Evolutionary conservation across 1,140 invertebrate species (phyloP).

Genomic region (Psix sp.): DNA sequence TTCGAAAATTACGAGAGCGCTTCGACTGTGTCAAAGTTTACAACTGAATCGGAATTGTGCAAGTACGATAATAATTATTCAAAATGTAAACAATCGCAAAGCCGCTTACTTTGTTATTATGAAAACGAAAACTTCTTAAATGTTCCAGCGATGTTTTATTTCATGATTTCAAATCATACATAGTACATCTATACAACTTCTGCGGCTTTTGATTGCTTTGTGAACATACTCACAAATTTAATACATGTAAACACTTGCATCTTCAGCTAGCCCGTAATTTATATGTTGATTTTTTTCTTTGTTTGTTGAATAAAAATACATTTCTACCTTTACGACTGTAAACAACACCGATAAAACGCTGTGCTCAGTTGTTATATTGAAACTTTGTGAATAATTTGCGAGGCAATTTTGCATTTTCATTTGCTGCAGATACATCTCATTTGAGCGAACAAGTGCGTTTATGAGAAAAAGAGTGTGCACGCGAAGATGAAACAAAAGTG

Average conservation of each 20-base stretch:
- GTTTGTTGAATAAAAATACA: too few relatives aligned
- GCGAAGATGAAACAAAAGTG: conserved; percentile 2
- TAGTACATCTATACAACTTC: conserved; percentile 27
- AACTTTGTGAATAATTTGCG: conserved; percentile 6
- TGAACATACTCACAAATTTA: conserved; percentile 19
- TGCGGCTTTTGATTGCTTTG: conserved; percentile 17
- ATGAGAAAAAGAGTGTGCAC: conserved; percentile 4
- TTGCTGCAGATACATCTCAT: conserved; percentile 10
- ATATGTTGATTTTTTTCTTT: too few relatives aligned
- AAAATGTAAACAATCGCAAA: too few relatives aligned
- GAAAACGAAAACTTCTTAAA: too few relatives aligned
- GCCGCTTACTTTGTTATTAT: too few relatives aligned
- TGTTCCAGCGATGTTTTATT: too few relatives aligned
- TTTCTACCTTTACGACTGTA: conserved; percentile 1
- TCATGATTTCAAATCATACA: conserved; percentile 12
- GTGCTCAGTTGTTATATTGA: neutral
- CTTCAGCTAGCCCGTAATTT: too few relatives aligned
- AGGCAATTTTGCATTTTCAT: conserved; percentile 1
- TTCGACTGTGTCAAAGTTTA: too few relatives aligned
- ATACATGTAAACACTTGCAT: too few relatives aligned
- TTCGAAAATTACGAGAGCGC: conserved; percentile 20
- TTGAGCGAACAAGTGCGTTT: neutral
- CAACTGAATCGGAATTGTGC: too few relatives aligned
- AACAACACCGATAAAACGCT: conserved; percentile 2
- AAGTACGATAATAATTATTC: too few relatives aligned